A percentile compares a stretch with the other conserved stretches of the same genome.
Conservation (phyloP, 2,888 invertebrate genomes). For the Cerastis rubricosa region DNA sequence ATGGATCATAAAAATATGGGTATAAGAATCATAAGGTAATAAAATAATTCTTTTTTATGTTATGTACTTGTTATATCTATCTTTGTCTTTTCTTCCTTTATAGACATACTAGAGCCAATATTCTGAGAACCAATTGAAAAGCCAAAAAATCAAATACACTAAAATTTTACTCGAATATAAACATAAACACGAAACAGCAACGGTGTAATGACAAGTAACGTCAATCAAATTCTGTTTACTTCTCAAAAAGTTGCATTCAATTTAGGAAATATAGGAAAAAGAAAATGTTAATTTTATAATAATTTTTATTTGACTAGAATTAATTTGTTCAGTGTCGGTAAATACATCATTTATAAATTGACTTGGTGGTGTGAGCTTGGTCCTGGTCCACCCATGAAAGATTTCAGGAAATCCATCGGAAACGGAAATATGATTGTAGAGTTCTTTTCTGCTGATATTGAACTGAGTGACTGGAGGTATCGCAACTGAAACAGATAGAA, state of each 20-base stretch:
- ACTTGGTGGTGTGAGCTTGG: constrained; percentile 72
- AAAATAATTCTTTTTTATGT: not conserved
- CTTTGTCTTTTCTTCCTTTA: not conserved
- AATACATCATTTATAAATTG: constrained; percentile 51
- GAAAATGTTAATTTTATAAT: constrained; percentile 31
- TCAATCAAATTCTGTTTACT: constrained; percentile 15
- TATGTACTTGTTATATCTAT: constrained; percentile 28
- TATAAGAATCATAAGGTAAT: not conserved
- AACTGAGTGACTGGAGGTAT: constrained; percentile 97
- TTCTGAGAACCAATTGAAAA: constrained; percentile 6
- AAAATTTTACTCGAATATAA: constrained; percentile 34
- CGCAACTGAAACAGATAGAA: constrained; percentile 92
- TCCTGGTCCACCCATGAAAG: constrained; percentile 82
- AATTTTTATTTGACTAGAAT: constrained; percentile 53
- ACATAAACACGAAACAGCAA: not conserved
- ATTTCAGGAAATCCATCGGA: constrained; percentile 94
- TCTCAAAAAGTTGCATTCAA: constrained; percentile 14
- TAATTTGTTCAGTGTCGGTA: constrained; percentile 22
- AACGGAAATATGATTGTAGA: constrained; percentile 98
- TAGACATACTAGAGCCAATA: not conserved
- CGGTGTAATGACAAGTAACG: constrained; percentile 30
- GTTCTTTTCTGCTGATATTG: constrained; percentile 98
- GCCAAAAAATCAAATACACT: constrained; percentile 21
- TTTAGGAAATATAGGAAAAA: constrained; percentile 10
- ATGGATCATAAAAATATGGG: not conserved